Base-by-base conservation (phyloP, 2,888 invertebrate genomes). In the Pterostichus madidus region DNA sequence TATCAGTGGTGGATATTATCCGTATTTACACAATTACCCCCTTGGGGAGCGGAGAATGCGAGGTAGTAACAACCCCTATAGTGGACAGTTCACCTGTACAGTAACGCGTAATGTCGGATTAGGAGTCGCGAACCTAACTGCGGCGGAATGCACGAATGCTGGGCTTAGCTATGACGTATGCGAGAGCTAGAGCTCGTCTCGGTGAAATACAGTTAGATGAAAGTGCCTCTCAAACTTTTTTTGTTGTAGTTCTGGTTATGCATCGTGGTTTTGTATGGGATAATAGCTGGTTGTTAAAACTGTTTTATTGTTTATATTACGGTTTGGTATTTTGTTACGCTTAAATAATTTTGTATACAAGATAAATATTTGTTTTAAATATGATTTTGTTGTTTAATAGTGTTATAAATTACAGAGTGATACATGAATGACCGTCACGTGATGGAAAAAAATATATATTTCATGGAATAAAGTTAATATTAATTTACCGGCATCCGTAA, bases 181-280 rank as follows among this genome's bases (percentile, higher is more conserved):
- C 44, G 17, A 17, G 24, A 5, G 15, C 53, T 39, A n/a, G 8
- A 32, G 49, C 73, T 76, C 49, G 46, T 53, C 31, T 56, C 56
- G 31, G 46, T 79, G 31, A 64, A 56, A 79, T 79, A 79, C 79
- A 61, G 79, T 79, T 79, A 79, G 64, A 79, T 61, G 59, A 64
- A 44, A 79, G 79, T 79, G 79, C 24, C 46, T 59, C 79, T 79
- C 61, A 79, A 79, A 79, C 79, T 79, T 79, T 79, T 49, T 39
- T 56, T 61, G 11, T 3, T 2, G 24, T 24, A 24, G 24, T 24
- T 24, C 24, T 44, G 35, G 32, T 32, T 64, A 32, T 64, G 32
- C 32, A n/a, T 6, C 35, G 35, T 24, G 24, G 24, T 32, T 64
- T 35, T 35, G 35, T 35, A 13, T 13, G 11, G 11, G 64, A 64